Conservation (phyloP, 1,140 invertebrate species). For the Heliconius hewitsoni region DNA sequence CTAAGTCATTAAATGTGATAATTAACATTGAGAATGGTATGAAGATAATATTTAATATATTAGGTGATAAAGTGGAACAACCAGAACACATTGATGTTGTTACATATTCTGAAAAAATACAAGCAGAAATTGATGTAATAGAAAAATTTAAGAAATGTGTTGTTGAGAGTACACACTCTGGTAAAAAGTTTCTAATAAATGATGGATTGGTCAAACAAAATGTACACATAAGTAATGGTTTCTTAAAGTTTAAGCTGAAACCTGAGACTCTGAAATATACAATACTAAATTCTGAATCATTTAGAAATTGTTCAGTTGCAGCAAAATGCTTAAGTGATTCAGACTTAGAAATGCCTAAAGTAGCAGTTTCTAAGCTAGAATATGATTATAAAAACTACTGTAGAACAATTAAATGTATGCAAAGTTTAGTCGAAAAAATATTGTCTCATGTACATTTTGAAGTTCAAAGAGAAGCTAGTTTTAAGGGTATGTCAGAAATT, state of each 20-base stretch:
- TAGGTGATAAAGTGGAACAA: slow-evolving; percentile 62
- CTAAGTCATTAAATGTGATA: slow-evolving; percentile 70
- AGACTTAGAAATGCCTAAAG: slow-evolving; percentile 57
- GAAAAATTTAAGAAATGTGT: slow-evolving; percentile 84
- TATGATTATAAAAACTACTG: slow-evolving; percentile 73
- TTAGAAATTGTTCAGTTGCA: slow-evolving; percentile 81
- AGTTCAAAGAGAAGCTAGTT: slow-evolving; percentile 68
- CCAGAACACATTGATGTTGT: slow-evolving; percentile 83
- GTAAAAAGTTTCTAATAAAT: slow-evolving; percentile 83
- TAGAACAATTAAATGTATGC: slow-evolving; percentile 65
- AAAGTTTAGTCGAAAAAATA: slow-evolving; percentile 72
- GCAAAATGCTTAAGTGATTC: slow-evolving; percentile 75
- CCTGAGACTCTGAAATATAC: slow-evolving; percentile 83
- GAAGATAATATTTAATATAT: slow-evolving; percentile 70
- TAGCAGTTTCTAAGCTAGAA: slow-evolving; percentile 49
- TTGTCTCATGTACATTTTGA: slow-evolving; percentile 76
- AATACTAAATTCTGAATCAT: slow-evolving; percentile 82
- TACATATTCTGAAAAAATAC: slow-evolving; percentile 70
- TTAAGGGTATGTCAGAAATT: slow-evolving; percentile 77
- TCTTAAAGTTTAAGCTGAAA: slow-evolving; percentile 78
- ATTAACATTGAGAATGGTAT: slow-evolving; percentile 72
- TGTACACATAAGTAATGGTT: slow-evolving; percentile 72
- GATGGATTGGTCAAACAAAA: slow-evolving; percentile 82
- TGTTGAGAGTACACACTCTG: slow-evolving; percentile 75
- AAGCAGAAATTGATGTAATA: slow-evolving; percentile 77